A percentile compares a stretch with the other conserved stretches of the same genome.
Evolutionary conservation across 1,140 invertebrate species (phyloP).

Genomic region (Diprion similis): DNA sequence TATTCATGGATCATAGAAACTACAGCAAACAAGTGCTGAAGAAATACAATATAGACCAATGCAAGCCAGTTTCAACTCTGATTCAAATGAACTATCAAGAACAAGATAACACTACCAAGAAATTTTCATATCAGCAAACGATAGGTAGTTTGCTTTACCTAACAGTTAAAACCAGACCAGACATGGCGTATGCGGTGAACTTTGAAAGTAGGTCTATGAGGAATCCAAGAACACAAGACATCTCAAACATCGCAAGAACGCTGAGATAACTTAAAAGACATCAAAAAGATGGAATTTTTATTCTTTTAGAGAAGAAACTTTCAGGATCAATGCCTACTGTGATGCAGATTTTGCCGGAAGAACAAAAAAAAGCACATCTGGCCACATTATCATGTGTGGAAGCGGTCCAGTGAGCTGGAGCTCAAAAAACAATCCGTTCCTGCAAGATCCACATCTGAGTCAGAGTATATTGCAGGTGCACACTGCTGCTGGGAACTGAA

Average conservation of each 20-base stretch:
- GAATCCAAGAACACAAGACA: not conserved
- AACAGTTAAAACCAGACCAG: constrained; percentile 35
- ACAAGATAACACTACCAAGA: no score
- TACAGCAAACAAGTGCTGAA: no score
- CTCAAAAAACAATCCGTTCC: constrained; percentile 45
- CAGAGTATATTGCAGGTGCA: constrained; percentile 40
- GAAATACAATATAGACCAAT: no score
- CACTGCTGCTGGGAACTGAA: constrained; percentile 13
- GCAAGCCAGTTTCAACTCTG: no score
- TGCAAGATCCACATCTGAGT: constrained; percentile 48
- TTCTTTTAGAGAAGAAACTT: constrained; percentile 5
- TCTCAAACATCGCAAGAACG: constrained; percentile 21
- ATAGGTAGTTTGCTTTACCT: constrained; percentile 42
- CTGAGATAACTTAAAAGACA: constrained; percentile 34
- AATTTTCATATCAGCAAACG: constrained; percentile 28
- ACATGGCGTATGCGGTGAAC: constrained; percentile 41
- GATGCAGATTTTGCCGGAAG: constrained; percentile 35
- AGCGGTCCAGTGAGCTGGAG: constrained; percentile 41
- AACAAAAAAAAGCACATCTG: constrained; percentile 35
- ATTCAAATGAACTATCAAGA: no score
- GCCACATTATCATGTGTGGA: constrained; percentile 35
- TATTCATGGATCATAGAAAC: no score
- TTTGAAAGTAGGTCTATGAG: constrained; percentile 13
- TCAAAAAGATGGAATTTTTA: constrained; percentile 18
- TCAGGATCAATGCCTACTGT: no score